Evolutionary conservation across 2,888 invertebrate species (phyloP).

Genomic region (Euphydryas editha): DNA sequence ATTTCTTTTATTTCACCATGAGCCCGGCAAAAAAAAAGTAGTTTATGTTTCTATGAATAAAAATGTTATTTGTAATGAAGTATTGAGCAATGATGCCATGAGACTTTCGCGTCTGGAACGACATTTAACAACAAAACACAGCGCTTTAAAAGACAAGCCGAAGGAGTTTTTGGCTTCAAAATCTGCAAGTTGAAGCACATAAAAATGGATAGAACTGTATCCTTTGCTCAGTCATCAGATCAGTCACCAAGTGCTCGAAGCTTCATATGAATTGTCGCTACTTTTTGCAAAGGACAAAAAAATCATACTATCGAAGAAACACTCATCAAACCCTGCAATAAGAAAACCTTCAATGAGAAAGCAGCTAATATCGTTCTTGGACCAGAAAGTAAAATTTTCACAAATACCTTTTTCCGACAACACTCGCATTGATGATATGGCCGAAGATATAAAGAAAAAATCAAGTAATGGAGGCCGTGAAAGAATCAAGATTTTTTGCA

Average conservation of each 20-base stretch:
- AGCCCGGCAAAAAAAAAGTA: conserved; percentile 9
- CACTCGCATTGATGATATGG: conserved; percentile 37
- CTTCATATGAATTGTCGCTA: conserved; percentile 27
- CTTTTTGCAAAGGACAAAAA: conserved; percentile 27
- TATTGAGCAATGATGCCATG: conserved; percentile 36
- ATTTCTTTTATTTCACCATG: too few species aligned
- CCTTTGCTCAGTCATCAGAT: conserved; percentile 33
- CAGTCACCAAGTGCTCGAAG: conserved; percentile 28
- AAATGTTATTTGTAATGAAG: conserved; percentile 36
- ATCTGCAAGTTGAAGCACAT: conserved; percentile 13
- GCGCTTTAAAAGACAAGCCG: conserved; percentile 34
- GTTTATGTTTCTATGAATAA: conserved; percentile 34
- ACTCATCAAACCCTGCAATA: conserved; percentile 43
- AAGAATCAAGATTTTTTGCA: too few species aligned
- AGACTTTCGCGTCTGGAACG: conserved; percentile 31
- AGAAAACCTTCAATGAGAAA: too few species aligned
- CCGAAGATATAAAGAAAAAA: too few species aligned
- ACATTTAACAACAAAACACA: conserved; percentile 35
- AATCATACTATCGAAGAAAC: conserved; percentile 39
- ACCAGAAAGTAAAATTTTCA: conserved; percentile 35
- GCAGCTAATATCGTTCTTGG: conserved; percentile 38
- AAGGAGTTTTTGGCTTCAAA: conserved; percentile 22
- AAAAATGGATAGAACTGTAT: conserved; percentile 14
- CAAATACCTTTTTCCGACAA: conserved; percentile 40
- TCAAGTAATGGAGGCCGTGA: too few species aligned